Conservation (phyloP, 1,140 invertebrate species). For the Brachionus calyciflorus region DNA sequence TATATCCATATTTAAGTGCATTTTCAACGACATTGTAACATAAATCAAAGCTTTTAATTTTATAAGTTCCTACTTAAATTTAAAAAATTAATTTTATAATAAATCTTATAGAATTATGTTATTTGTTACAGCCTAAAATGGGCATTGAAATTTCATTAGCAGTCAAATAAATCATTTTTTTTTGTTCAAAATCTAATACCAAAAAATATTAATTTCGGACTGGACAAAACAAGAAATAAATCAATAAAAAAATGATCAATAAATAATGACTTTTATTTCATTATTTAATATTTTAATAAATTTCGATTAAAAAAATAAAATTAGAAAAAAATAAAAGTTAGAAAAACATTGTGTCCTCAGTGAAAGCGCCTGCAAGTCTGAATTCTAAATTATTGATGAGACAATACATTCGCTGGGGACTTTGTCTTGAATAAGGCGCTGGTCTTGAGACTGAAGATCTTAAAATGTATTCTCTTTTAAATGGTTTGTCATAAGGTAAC, state of each 20-base stretch:
- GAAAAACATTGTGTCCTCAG: conserved; percentile 69
- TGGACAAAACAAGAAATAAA: neutral
- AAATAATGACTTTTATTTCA: conserved; percentile 41
- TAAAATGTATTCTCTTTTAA: conserved; percentile 70
- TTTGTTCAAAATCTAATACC: too few relatives aligned
- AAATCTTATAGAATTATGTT: conserved; percentile 36
- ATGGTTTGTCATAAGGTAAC: conserved; percentile 63
- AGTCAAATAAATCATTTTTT: conserved; percentile 5
- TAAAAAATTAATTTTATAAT: conserved; percentile 16
- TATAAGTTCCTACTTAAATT: conserved; percentile 56
- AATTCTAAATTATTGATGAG: conserved; percentile 67
- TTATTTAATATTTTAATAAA: neutral
- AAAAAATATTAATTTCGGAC: neutral
- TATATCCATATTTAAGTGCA: conserved; percentile 53
- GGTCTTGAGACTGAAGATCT: conserved; percentile 66
- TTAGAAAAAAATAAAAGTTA: conserved; percentile 12
- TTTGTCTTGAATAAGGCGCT: conserved; percentile 65
- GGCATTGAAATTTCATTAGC: conserved; percentile 47
- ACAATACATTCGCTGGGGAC: conserved; percentile 69
- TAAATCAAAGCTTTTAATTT: conserved; percentile 52
- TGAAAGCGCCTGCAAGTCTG: conserved; percentile 70
- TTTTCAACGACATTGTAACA: conserved; percentile 51
- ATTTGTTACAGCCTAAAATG: conserved; percentile 50
- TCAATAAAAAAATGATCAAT: neutral
- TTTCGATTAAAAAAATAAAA: neutral